Evolutionary conservation across 2,888 invertebrate genomes (phyloP).

Genomic region (Deilephila porcellus): DNA sequence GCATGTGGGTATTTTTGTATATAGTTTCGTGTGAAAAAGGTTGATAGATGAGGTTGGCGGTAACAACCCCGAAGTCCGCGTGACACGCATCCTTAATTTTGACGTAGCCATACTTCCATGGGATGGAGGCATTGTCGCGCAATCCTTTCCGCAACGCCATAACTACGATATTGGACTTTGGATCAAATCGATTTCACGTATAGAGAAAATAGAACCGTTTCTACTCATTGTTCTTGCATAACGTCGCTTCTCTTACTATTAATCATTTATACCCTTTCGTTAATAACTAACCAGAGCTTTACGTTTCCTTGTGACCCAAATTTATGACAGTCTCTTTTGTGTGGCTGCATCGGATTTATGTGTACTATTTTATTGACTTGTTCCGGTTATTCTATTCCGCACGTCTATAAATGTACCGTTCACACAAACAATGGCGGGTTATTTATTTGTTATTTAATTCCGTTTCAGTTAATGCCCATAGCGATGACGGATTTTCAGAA

Average conservation of each 20-base stretch:
- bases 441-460: not conserved
- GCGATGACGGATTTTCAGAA: not conserved
- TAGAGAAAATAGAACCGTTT: conserved; percentile 7
- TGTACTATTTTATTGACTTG: conserved; percentile 13
- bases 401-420: not conserved
- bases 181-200: conserved; percentile 14
- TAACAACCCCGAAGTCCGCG: conserved; percentile 63
- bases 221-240: conserved; percentile 19
- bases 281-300: conserved; percentile 16
- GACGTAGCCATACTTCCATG: conserved; percentile 50
- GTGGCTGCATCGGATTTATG: not conserved
- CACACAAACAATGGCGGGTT: not conserved
- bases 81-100: conserved; percentile 70
- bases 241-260: conserved; percentile 24
- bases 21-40: conserved; percentile 58
- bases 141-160: conserved; percentile 44
- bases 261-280: conserved; percentile 25
- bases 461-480: not conserved
- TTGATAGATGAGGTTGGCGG: conserved; percentile 72
- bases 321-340: conserved; percentile 15
- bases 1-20: conserved; percentile 31
- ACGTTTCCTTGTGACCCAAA: conserved; percentile 21
- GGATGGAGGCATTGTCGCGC: conserved; percentile 38
- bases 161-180: conserved; percentile 26
- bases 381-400: conserved; percentile 1